Evolutionary conservation across 2,888 invertebrate species (phyloP), one percentile per base, ranked within the genome.

Genomic region (Pandemis cinnamomeana): DNA sequence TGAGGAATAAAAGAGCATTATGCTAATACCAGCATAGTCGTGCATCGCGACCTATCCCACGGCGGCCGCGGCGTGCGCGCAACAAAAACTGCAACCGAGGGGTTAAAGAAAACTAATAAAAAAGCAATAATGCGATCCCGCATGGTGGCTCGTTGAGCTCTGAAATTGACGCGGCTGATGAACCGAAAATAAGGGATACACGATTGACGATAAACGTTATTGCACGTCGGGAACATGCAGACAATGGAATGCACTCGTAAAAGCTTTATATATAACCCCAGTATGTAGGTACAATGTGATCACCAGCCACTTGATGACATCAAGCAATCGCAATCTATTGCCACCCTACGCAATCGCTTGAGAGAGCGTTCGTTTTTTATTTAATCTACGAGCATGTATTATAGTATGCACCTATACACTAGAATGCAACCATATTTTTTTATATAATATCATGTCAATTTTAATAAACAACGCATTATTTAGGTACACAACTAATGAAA

Each of bases 81-180:
- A 86, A 82, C 91, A 89, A 92, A 93, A 93, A 93, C 91, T 88
- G 89, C 89, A 85, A 87, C 81, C 85, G 81, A 85, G 86, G 91
- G 89, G 89, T 88, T 88, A 84, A 81, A 83, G 87, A 91, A 90
- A 86, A 87, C 89, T 89, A 94, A 94, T 94, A 94, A 94, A 94
- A 94, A 94, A 94, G 93, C 92, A 93, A 94, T 93, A 94, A 93
- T 87, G 89, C 86, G 86, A 92, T 92, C 94, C 94, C 94, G 94
- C 94, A 94, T 94, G 92, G 84, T 88, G 86, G 91, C 91, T 93
- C 84, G 93, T 92, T 93, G 89, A 89, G 88, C 79, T 55, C 55
- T 82, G 85, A 90, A 91, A 93, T 92, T 93, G 92, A 94, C 88
- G 90, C 83, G 89, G 82, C 90, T 89, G 91, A 93, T 93, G 87